Base-by-base conservation (phyloP, 2,797 vertebrate species). In the Etheostoma perlongum region DNA sequence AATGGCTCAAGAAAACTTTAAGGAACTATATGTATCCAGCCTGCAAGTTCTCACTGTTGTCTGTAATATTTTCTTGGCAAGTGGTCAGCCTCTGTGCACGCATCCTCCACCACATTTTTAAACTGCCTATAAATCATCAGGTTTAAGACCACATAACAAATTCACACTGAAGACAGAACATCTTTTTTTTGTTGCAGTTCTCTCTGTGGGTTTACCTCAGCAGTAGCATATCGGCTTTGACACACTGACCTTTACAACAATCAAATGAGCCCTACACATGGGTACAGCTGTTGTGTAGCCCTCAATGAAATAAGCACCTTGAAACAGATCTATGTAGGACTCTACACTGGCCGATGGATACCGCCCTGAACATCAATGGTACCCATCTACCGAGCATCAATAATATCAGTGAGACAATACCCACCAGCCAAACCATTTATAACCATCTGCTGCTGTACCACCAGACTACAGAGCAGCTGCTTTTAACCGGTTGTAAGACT, bases 131-230 rank as follows among this genome's bases (percentile, higher is more conserved):
- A 55, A 67, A 73, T 59, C 64, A 74, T 47, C 7, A 25, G 44
- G 42, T 67, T 67, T 76, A 52, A 71, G 55, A 81, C 19, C 57
- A 72, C 57, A 67, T 62, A 66, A 75, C 61, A 81, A 72, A 67
- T 44, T 44, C 67, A 10, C 14, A 53, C 66, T 27, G 36, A 40
- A 59, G 66, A 65, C 60, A 74, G 71, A 48, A 74, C 69, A 74
- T 79, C 60, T 18, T 27, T 27, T 27, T 25, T 27, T 58, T 79
- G 59, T 48, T 61, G 55, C 49, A 14, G 55, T 46, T 49, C 67
- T 66, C 51, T 72, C 65, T 47, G 42, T 55, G 61, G 55, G 30
- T 75, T 71, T 51, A 75, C 13, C n/a, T 61, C 23, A 13, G 49
- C 61, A 48, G 18, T 6, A 66, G 55, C 60, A 23, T 42, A 60